Evolutionary conservation across 1,140 invertebrate genomes (phyloP).

Genomic region (Lucilia sericata): DNA sequence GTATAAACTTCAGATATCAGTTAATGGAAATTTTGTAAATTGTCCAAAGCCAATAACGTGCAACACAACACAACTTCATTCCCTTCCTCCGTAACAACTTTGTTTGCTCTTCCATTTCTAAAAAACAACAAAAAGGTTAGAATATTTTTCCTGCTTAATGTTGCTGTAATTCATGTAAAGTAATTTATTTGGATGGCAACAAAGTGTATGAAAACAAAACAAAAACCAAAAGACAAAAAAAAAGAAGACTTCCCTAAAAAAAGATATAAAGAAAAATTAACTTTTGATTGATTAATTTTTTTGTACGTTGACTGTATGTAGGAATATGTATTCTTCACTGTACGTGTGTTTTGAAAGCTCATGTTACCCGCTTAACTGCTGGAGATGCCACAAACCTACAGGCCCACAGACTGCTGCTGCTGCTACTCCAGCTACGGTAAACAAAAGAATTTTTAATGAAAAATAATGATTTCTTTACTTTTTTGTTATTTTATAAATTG

Average conservation of each 20-base stretch:
- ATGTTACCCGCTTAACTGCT: too few relatives aligned
- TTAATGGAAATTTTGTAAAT: neutral
- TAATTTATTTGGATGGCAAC: neutral
- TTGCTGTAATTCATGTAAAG: neutral
- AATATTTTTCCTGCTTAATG: neutral
- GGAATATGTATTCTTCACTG: too few relatives aligned
- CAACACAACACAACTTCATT: too few relatives aligned
- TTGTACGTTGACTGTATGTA: neutral
- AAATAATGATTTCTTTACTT: conserved; percentile 4
- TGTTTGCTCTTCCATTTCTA: neutral
- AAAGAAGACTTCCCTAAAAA: neutral
- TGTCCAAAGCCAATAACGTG: neutral
- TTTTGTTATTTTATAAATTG: neutral
- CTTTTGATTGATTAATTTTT: conserved; percentile 48
- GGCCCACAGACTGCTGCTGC: too few relatives aligned
- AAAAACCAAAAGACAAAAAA: too few relatives aligned
- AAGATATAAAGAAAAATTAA: conserved; percentile 40
- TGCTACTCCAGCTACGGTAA: neutral
- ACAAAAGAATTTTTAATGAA: conserved; percentile 12
- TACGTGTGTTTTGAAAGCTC: too few relatives aligned
- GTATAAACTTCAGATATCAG: neutral
- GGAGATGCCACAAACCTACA: too few relatives aligned
- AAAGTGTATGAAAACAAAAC: neutral
- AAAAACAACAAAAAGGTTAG: neutral
- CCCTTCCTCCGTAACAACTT: too few relatives aligned